These are phyloP conservation scores for Nannoperca obscura DNA, from an alignment of 2,797 vertebrate species.

Conservation along the genomic window DNA sequence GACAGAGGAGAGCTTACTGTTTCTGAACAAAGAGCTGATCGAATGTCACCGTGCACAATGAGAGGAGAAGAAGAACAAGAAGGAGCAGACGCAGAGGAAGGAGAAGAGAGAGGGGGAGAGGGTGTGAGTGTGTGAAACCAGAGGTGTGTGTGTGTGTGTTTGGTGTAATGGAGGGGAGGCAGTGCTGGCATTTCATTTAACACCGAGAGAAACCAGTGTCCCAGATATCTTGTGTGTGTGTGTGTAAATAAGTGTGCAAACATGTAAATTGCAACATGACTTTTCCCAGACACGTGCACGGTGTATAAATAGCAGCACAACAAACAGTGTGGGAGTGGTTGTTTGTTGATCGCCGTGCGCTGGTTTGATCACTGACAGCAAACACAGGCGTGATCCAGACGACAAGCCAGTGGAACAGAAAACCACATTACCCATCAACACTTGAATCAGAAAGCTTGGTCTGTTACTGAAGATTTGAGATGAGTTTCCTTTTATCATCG, in stretches of 20 bases:
- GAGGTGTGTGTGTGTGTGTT: conserved; percentile 32
- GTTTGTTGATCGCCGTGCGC: background rate
- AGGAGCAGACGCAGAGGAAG: background rate
- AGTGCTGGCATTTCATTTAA: too few relatives aligned
- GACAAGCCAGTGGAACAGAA: background rate
- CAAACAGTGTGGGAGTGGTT: background rate
- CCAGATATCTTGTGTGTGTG: background rate
- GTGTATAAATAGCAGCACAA: conserved; percentile 33
- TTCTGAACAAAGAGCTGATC: conserved; percentile 53
- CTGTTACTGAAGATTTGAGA: background rate
- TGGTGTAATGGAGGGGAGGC: background rate
- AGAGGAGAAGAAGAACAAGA: conserved; percentile 3
- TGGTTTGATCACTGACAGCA: background rate
- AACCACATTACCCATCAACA: background rate
- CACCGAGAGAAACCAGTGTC: too few relatives aligned
- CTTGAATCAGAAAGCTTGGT: background rate
- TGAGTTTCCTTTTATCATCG: background rate
- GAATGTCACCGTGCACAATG: conserved; percentile 41
- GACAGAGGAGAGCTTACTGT: conserved; percentile 26
- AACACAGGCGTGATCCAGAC: accelerated
- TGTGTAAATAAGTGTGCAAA: conserved; percentile 12
- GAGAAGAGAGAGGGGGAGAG: background rate
- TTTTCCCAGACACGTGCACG: background rate
- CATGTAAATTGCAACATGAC: conserved; percentile 24
- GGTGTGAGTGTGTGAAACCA: conserved; percentile 13